phyloP scores from a whole-genome alignment of 2,888 invertebrate genomes.

The Congeria kusceri region DNA sequence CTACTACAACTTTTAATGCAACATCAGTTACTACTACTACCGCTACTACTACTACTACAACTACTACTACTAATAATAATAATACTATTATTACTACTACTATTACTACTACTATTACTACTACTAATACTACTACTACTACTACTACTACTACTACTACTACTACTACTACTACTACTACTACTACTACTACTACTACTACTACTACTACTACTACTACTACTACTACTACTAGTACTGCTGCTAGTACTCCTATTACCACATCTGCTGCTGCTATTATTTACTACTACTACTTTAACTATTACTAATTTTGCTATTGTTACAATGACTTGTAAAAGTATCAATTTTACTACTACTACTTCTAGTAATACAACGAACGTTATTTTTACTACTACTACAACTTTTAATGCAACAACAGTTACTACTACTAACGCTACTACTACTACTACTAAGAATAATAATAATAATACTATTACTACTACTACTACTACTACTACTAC shows the following conservation, averaged over 20 bases:
- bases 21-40: neutral
- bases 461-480: neutral
- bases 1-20: neutral
- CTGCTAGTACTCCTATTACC: neutral
- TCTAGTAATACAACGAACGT: neutral
- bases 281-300: neutral
- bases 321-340: slow-evolving; percentile 4
- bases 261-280: neutral
- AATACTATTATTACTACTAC: slow-evolving; percentile 1
- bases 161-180: slow-evolving; percentile 10
- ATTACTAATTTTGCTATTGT: neutral
- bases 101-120: slow-evolving; percentile 7
- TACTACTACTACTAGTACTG: slow-evolving; percentile 1
- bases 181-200: slow-evolving; percentile 6
- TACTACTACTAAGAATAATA: slow-evolving; percentile 2
- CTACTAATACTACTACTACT: slow-evolving; percentile 9
- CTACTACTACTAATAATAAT: neutral
- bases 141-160: slow-evolving; percentile 7
- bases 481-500: neutral
- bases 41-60: neutral
- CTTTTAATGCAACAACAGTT: neutral
- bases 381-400: neutral
- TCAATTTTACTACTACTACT: neutral
- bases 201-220: slow-evolving; percentile 11
- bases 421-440: neutral